Conservation (phyloP, 2,888 invertebrate species). For the Notodromas monacha region DNA sequence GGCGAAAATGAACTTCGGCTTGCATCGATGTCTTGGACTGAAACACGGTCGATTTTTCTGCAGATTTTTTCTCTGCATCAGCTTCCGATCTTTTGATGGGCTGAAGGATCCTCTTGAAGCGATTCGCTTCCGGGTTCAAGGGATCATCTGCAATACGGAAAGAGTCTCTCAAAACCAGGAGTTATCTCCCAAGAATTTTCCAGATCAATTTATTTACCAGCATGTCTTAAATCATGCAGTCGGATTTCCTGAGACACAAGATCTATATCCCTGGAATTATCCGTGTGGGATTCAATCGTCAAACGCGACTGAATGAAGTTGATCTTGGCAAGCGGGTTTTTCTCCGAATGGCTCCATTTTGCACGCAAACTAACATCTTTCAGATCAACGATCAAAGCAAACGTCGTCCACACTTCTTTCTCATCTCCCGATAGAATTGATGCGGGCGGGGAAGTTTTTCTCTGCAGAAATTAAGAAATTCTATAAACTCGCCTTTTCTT, state of each 20-base stretch:
- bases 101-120: slow-evolving; percentile 57
- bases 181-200: no score
- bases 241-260: slow-evolving; percentile 65
- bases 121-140: slow-evolving; percentile 37
- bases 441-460: no score
- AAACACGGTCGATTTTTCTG: no score
- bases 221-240: slow-evolving; percentile 34
- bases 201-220: slow-evolving; percentile 11
- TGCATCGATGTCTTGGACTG: slow-evolving; percentile 17
- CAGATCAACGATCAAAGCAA: slow-evolving; percentile 46
- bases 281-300: slow-evolving; percentile 50
- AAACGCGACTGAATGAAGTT: slow-evolving; percentile 68
- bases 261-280: slow-evolving; percentile 63
- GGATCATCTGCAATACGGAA: slow-evolving; percentile 19
- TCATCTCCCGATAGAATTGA: no score
- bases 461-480: no score
- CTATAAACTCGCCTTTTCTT: no score
- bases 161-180: not conserved
- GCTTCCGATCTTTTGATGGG: slow-evolving; percentile 20
- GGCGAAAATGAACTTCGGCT: slow-evolving; percentile 19
- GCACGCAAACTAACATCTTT: slow-evolving; percentile 50
- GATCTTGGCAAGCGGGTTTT: slow-evolving; percentile 32
- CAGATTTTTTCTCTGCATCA: no score
- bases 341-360: slow-evolving; percentile 10
- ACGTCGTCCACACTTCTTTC: slow-evolving; percentile 34